Conservation (phyloP, 2,113 vertebrate species). For the Dendrocopos noguchii region DNA sequence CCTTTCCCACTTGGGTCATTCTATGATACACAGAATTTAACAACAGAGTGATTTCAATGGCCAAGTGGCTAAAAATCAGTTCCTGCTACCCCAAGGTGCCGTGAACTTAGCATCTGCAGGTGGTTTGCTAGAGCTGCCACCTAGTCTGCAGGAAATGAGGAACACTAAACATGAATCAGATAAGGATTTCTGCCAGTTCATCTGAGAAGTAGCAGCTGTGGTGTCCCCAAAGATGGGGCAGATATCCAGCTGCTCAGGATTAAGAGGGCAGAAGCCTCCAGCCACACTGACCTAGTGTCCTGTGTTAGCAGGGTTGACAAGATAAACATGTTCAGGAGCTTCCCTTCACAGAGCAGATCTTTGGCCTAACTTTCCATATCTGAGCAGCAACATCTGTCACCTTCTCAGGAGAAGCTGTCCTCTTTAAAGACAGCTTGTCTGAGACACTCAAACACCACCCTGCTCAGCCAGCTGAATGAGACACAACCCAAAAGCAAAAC, state of each 20-base stretch:
- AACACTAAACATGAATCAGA: not conserved
- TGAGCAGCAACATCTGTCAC: not conserved
- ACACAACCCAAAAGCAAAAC: not conserved
- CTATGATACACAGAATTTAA: not conserved
- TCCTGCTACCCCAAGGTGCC: not conserved
- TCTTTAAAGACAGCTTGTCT: not conserved
- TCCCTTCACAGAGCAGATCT: not conserved
- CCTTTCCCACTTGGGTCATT: too few species aligned
- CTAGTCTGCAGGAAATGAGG: not conserved
- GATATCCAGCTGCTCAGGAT: not conserved
- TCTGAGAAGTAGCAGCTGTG: not conserved
- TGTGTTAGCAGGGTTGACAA: not conserved
- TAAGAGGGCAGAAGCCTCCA: not conserved
- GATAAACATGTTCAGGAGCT: not conserved
- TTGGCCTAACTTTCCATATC: not conserved
- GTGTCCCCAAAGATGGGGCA: not conserved
- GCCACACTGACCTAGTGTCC: not conserved
- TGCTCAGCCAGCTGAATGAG: not conserved
- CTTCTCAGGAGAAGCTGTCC: not conserved
- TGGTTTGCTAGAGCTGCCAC: not conserved
- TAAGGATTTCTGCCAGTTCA: not conserved
- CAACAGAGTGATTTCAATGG: not conserved
- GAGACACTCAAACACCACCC: not conserved
- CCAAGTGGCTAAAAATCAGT: not conserved
- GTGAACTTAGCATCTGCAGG: not conserved